These are phyloP conservation scores for Chloropsis hardwickii DNA, from an alignment of 2,113 vertebrate genomes.

Conservation along the genomic window DNA sequence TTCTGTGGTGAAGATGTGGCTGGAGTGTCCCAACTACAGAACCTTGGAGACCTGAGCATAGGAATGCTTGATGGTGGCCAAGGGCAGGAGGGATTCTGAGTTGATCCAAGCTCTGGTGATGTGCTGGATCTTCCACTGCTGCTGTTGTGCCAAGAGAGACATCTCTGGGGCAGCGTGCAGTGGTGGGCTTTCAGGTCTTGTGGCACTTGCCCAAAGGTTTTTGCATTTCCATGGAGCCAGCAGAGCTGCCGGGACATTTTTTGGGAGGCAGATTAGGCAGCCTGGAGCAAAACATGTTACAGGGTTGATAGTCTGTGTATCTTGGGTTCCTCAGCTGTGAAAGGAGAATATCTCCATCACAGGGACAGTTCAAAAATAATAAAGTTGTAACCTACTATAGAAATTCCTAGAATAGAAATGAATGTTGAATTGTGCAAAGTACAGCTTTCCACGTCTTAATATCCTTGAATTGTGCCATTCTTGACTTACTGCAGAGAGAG, in stretches of 20 bases:
- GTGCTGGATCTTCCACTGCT: neutral
- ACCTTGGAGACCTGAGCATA: neutral
- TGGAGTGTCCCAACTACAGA: neutral
- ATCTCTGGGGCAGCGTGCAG: neutral
- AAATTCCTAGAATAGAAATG: neutral
- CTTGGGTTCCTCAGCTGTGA: neutral
- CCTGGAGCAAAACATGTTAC: neutral
- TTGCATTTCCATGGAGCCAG: neutral
- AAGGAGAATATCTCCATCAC: neutral
- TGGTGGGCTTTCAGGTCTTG: neutral
- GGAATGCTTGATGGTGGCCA: neutral
- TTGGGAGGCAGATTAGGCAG: neutral
- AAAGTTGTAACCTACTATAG: neutral
- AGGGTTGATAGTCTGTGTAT: neutral
- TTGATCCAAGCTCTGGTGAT: neutral
- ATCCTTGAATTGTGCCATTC: neutral
- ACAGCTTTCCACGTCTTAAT: neutral
- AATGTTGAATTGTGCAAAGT: neutral
- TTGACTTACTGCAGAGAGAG: neutral
- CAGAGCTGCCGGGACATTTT: neutral
- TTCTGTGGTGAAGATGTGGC: neutral
- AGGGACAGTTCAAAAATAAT: neutral
- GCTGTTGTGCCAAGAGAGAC: neutral
- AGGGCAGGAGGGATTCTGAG: neutral
- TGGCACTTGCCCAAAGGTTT: neutral